Base-by-base conservation (phyloP, 2,113 vertebrate genomes). In the Dipodomys spectabilis region DNA sequence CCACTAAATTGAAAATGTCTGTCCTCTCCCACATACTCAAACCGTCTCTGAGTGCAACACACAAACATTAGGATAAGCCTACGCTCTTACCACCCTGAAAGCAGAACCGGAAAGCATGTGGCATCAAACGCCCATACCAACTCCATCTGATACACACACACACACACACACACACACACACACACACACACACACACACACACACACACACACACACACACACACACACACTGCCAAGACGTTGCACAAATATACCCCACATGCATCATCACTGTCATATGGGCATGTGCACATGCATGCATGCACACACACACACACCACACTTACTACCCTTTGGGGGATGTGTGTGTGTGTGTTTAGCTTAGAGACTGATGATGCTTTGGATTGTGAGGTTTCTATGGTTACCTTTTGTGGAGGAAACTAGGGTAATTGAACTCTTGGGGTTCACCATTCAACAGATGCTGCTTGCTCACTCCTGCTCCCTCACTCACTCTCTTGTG, bases 301-400 rank as follows among this genome's bases (percentile, higher is more conserved):
- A 79, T 53, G 7, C 20, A 2, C 7, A 67, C 49, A 49, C 45
- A 49, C 49, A 49, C 49, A 49, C 49, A 49, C 49, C 8, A 49
- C 49, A 11, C 49, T 12, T 12, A 44, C 11, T 83, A 39, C 28
- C 53, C 28, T 81, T 60, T 53, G 0, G 35, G 35, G 35, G 2
- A n/a, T 28, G 62, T 81, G 7, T 8, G 53, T 87, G 75, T 92
- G 79, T 91, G 62, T 35, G 7, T 96, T 82, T 57, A 96, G 92
- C 94, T 95, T 5, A 62, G 87, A 94, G 91, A 96, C 80, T 86
- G 74, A 87, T 85, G 94, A 97, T 88, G 96, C 95, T 94, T 96
- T 83, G 88, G 92, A 97, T 98, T 90, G 82, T 19, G 82, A 71
- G 78, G 95, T 98, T 98, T 97, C 98, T 97, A 98, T 98, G 98